Conservation (phyloP, 2,888 invertebrate genomes). For the Nomada lathburiana region DNA sequence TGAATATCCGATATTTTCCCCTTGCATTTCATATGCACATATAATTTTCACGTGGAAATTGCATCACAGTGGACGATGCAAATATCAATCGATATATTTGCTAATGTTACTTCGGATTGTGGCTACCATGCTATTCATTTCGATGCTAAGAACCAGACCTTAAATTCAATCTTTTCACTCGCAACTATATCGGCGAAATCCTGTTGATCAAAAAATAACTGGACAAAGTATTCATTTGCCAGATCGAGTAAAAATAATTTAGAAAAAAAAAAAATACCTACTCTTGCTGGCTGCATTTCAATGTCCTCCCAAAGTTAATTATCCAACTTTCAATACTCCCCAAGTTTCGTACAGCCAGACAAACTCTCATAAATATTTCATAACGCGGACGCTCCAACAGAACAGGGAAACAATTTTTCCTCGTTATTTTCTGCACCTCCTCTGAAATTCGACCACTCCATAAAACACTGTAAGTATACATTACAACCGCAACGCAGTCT, state of each 20-base stretch:
- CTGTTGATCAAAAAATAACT: background rate
- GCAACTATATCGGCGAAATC: no score
- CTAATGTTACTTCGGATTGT: background rate
- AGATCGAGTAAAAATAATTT: no score
- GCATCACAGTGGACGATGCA: conserved; percentile 15
- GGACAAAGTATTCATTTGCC: conserved; percentile 4
- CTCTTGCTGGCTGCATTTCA: background rate
- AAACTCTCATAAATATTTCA: no score
- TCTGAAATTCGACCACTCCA: background rate
- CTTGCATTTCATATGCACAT: no score
- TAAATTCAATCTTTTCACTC: no score
- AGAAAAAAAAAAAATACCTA: background rate
- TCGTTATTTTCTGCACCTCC: background rate
- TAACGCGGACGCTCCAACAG: no score
- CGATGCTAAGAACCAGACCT: background rate
- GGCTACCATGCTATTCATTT: background rate
- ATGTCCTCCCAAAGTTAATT: background rate
- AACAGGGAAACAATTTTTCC: background rate
- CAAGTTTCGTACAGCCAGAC: background rate
- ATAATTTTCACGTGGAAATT: conserved; percentile 20
- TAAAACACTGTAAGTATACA: background rate
- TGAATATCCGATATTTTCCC: background rate
- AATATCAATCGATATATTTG: conserved; percentile 22
- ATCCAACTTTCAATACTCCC: background rate
- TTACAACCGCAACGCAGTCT: background rate